Percentiles rank a stretch among this genome's conserved stretches.
These are phyloP conservation scores for Drosophila kohkoa DNA, from an alignment of 1,140 invertebrate species.

Conservation along the genomic window DNA sequence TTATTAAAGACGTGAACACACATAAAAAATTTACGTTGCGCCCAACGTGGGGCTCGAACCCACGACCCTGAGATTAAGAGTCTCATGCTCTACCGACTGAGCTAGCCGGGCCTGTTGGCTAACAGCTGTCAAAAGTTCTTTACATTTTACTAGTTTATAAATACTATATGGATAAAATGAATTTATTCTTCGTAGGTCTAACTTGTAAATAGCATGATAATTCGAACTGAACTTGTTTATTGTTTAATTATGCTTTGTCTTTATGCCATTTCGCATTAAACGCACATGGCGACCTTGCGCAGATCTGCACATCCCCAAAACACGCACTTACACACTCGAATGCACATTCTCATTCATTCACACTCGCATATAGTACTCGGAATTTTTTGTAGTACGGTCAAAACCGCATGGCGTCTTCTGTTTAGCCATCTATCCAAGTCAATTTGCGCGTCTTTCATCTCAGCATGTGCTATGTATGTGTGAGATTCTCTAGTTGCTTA, in stretches of 20 bases:
- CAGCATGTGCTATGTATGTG: slow-evolving; percentile 24
- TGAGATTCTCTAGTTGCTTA: slow-evolving; percentile 33
- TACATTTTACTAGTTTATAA: neutral
- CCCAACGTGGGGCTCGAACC: slow-evolving; percentile 96
- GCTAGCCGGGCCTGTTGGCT: slow-evolving; percentile 89
- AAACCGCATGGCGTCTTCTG: slow-evolving; percentile 43
- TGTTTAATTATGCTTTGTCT: slow-evolving; percentile 9
- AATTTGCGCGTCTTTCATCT: slow-evolving; percentile 63
- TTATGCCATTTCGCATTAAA: slow-evolving; percentile 5
- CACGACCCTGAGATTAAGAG: slow-evolving; percentile 97
- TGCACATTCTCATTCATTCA: slow-evolving; percentile 1
- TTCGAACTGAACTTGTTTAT: neutral
- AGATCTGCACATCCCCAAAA: neutral
- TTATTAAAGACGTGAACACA: neutral
- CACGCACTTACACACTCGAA: neutral
- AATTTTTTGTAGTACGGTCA: slow-evolving; percentile 13
- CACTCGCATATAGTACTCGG: neutral
- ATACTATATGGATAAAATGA: neutral
- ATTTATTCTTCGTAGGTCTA: neutral
- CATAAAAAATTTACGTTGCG: slow-evolving; percentile 72
- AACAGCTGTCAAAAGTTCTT: neutral
- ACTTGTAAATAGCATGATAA: neutral
- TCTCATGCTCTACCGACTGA: slow-evolving; percentile 93
- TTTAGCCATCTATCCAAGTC: slow-evolving; percentile 60
- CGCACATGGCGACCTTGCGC: slow-evolving; percentile 32